Percentiles rank a stretch among this genome's conserved stretches.
Conservation (phyloP, 2,113 vertebrate species). For the Oryzias melastigma region DNA sequence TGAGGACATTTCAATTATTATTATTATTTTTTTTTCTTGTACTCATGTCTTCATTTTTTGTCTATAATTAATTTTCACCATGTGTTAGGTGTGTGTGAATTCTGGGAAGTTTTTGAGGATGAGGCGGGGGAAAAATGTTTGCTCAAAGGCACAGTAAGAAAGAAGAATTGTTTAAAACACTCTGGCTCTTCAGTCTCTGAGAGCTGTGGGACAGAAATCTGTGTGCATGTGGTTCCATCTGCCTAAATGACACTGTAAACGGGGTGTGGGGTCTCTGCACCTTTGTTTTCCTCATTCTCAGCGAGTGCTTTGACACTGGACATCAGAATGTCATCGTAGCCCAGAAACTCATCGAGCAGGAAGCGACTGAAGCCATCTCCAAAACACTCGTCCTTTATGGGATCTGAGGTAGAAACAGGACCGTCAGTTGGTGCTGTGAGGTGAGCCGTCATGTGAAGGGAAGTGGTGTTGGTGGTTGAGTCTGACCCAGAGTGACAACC, state of each 20-base stretch:
- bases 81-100: too few relatives aligned
- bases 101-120: too few relatives aligned
- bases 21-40: too few relatives aligned
- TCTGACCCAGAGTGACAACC: constrained; percentile 94
- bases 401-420: constrained; percentile 73
- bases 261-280: constrained; percentile 59
- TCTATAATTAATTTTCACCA: too few relatives aligned
- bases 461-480: neutral
- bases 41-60: too few relatives aligned
- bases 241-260: neutral
- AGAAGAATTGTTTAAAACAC: too few relatives aligned
- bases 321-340: constrained; percentile 98
- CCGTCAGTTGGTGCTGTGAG: neutral
- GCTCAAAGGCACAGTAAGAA: too few relatives aligned
- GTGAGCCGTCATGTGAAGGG: neutral
- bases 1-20: too few relatives aligned
- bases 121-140: too few relatives aligned
- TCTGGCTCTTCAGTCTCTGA: too few relatives aligned
- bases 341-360: constrained; percentile 92
- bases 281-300: constrained; percentile 97
- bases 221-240: neutral
- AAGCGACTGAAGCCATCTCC: constrained; percentile 96
- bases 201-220: too few relatives aligned
- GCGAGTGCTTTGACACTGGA: constrained; percentile 97
- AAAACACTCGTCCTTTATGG: constrained; percentile 93